Conservation (phyloP, 2,113 vertebrate genomes). For the Recurvirostra avosetta region DNA sequence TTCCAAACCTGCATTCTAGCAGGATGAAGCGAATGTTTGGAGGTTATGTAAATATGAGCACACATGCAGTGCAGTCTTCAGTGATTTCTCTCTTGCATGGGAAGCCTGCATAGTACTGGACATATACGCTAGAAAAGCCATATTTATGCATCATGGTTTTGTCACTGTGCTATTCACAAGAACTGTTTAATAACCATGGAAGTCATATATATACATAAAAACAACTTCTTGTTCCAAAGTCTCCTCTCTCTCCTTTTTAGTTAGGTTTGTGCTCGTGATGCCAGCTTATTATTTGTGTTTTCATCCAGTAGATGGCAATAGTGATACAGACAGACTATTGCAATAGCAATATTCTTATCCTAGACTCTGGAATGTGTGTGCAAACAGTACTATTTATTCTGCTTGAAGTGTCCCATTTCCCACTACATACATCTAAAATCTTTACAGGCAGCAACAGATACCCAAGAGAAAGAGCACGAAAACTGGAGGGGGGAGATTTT, state of each 20-base stretch:
- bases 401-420: background rate
- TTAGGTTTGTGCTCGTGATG: background rate
- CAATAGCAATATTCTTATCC: accelerated
- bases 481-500: background rate
- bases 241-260: background rate
- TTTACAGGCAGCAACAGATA: background rate
- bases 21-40: background rate
- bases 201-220: background rate
- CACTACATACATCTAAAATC: background rate
- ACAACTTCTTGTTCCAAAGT: background rate
- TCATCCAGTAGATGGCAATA: constrained; percentile 46
- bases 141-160: background rate
- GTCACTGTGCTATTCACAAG: background rate
- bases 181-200: background rate
- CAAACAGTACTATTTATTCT: accelerated
- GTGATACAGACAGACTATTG: accelerated
- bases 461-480: background rate
- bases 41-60: background rate
- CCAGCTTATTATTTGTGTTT: background rate
- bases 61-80: background rate
- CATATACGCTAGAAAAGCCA: background rate
- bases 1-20: background rate
- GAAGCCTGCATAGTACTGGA: background rate
- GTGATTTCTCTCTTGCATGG: background rate
- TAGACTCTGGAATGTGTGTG: accelerated